Evolutionary conservation across 2,113 vertebrate species (phyloP).

Genomic region (Podarcis muralis): DNA sequence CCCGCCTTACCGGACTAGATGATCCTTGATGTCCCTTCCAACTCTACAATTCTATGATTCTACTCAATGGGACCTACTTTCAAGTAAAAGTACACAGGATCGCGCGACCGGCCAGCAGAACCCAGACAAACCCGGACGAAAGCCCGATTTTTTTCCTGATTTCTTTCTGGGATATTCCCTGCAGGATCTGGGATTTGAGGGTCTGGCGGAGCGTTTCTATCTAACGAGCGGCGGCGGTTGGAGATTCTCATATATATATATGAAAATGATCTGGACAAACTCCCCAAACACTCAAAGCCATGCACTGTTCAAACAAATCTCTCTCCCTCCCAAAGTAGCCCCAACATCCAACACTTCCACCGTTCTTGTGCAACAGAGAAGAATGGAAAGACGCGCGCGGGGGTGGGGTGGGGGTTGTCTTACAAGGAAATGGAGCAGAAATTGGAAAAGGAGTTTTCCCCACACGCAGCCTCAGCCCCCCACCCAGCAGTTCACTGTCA

Average conservation of each 20-base stretch:
- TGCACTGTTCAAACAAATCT: background rate
- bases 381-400: background rate
- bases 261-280: background rate
- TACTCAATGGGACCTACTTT: background rate
- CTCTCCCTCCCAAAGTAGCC: background rate
- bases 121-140: background rate
- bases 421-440: background rate
- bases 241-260: too few relatives aligned
- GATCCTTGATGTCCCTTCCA: too few relatives aligned
- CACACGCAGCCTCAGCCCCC: background rate
- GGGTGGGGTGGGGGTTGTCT: background rate
- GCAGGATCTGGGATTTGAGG: background rate
- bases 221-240: too few relatives aligned
- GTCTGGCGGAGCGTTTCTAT: background rate
- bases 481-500: background rate
- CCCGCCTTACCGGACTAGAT: too few relatives aligned
- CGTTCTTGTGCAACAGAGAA: background rate
- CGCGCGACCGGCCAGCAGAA: background rate
- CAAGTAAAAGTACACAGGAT: background rate
- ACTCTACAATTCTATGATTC: too few relatives aligned
- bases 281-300: background rate
- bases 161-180: background rate
- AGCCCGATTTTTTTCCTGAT: background rate
- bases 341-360: conserved; percentile 22
- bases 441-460: background rate